Percentiles rank a stretch among this genome's conserved stretches.
Conservation (phyloP, 2,113 vertebrate species). For the Dipodomys spectabilis region DNA sequence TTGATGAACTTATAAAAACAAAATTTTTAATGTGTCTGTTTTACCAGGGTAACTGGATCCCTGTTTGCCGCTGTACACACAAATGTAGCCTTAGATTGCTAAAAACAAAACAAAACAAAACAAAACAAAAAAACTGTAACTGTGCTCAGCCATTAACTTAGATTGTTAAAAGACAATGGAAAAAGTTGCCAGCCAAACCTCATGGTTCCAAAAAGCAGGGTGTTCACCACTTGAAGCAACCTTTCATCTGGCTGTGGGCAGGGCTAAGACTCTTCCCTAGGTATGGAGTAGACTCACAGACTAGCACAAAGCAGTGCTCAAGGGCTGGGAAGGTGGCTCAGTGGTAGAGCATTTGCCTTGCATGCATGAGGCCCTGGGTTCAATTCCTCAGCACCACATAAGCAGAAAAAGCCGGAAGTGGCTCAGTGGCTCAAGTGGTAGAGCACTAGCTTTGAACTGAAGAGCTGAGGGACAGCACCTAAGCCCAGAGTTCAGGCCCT, state of each 20-base stretch:
- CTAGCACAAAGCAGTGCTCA: not conserved
- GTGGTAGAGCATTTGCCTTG: no score
- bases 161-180: not conserved
- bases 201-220: not conserved
- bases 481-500: no score
- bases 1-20: not conserved
- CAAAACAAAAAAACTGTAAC: not conserved
- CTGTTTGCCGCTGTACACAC: not conserved
- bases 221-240: not conserved
- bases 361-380: no score
- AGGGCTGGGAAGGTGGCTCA: not conserved
- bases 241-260: not conserved
- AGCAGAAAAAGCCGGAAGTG: no score
- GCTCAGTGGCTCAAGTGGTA: no score
- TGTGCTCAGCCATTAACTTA: constrained; percentile 13
- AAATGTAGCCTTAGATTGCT: not conserved
- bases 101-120: no score
- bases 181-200: not conserved
- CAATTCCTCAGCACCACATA: no score
- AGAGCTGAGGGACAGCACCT: no score
- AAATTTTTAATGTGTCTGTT: not conserved
- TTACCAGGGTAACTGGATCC: not conserved
- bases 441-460: no score
- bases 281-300: not conserved
- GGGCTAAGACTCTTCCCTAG: not conserved